Conservation (phyloP, 2,888 invertebrate genomes). For the Drosophila kuntzei region DNA sequence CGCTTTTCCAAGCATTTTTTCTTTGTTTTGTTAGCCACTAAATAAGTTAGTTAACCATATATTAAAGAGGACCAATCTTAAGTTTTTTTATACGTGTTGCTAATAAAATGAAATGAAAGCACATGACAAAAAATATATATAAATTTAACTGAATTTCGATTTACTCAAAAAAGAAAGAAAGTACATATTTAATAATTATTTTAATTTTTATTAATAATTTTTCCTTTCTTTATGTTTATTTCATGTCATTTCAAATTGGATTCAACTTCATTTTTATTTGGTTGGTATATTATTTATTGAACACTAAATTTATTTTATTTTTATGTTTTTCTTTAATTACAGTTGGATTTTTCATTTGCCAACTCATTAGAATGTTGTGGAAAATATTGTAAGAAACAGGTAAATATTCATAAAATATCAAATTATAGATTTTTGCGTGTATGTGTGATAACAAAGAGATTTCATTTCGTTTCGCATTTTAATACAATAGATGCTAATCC, state of each 20-base stretch:
- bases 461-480: conserved; percentile 40
- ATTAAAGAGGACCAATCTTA: conserved; percentile 44
- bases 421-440: background rate
- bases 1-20: conserved; percentile 42
- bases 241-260: conserved; percentile 1
- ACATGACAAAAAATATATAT: conserved; percentile 25
- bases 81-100: conserved; percentile 68
- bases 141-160: background rate
- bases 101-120: conserved; percentile 50
- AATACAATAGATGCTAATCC: conserved; percentile 54
- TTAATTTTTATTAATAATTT: conserved; percentile 1
- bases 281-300: conserved; percentile 6
- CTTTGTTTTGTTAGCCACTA: conserved; percentile 25
- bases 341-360: conserved; percentile 19
- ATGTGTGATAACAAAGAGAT: conserved; percentile 5
- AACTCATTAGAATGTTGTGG: background rate
- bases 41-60: background rate
- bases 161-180: background rate
- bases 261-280: background rate
- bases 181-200: background rate
- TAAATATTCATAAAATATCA: conserved; percentile 33
- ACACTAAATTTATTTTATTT: background rate
- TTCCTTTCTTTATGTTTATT: background rate
- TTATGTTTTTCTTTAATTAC: conserved; percentile 24
- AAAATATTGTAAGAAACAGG: conserved; percentile 20